Conservation (phyloP, 2,113 vertebrate species). For the Lutjanus erythropterus region DNA sequence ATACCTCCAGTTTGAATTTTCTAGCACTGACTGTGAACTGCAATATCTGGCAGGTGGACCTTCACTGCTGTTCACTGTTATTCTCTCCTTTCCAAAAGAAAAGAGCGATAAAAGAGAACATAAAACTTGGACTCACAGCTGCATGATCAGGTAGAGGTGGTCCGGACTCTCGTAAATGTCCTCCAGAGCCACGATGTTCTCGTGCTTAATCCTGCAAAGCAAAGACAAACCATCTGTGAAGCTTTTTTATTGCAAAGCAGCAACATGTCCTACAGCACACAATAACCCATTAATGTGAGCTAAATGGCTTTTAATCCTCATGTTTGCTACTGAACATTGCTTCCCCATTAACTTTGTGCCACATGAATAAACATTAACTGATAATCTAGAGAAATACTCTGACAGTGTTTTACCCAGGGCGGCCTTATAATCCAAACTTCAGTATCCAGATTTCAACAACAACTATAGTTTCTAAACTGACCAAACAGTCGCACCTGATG, state of each 20-base stretch:
- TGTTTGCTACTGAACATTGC: background rate
- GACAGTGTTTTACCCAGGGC: background rate
- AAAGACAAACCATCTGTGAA: slow-evolving; percentile 25
- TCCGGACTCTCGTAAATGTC: slow-evolving; percentile 97
- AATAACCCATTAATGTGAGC: background rate
- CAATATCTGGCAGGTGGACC: background rate
- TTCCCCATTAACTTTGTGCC: background rate
- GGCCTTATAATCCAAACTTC: background rate
- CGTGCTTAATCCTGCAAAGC: slow-evolving; percentile 93
- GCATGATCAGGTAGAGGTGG: slow-evolving; percentile 98
- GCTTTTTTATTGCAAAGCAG: slow-evolving; percentile 4
- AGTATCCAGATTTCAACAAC: background rate
- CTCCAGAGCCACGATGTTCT: slow-evolving; percentile 98
- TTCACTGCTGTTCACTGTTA: background rate
- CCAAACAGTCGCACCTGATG: background rate
- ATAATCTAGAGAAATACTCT: slow-evolving; percentile 8
- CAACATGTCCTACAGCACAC: background rate
- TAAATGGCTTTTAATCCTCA: slow-evolving; percentile 15
- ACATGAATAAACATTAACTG: background rate
- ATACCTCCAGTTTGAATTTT: background rate
- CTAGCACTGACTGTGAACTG: background rate
- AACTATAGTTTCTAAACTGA: background rate
- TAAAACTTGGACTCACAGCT: slow-evolving; percentile 89
- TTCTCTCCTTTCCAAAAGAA: background rate
- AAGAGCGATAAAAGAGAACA: background rate